A percentile compares a stretch with the other conserved stretches of the same genome.
Conservation (phyloP, 2,797 vertebrate genomes). For the Centroberyx gerrardi region DNA sequence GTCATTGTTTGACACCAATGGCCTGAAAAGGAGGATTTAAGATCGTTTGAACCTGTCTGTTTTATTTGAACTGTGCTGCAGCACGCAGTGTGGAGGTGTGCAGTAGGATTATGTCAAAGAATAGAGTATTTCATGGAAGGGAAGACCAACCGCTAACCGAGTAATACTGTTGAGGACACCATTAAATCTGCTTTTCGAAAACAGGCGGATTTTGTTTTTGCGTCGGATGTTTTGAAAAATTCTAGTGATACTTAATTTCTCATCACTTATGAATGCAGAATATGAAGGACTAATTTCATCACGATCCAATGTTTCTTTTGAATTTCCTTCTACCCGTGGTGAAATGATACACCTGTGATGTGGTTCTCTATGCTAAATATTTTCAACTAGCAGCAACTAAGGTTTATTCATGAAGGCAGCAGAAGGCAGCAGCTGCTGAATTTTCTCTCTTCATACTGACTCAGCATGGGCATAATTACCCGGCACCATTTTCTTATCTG, state of each 20-base stretch:
- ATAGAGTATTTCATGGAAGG: neutral
- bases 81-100: neutral
- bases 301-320: neutral
- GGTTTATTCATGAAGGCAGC: constrained; percentile 64
- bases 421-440: constrained; percentile 71
- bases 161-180: neutral
- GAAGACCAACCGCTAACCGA: neutral
- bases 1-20: constrained; percentile 65
- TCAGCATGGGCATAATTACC: constrained; percentile 74
- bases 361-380: constrained; percentile 17
- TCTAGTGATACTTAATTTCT: neutral
- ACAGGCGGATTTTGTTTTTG: neutral
- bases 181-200: constrained; percentile 22
- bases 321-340: constrained; percentile 29
- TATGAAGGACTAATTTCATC: neutral
- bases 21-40: constrained; percentile 37
- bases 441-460: constrained; percentile 64
- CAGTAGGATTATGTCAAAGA: neutral
- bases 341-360: constrained; percentile 31
- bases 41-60: constrained; percentile 31
- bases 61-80: constrained; percentile 30
- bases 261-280: neutral
- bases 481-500: constrained; percentile 75
- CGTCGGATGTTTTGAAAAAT: neutral
- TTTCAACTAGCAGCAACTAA: constrained; percentile 39